These are phyloP conservation scores for Crocuta crocuta DNA, from an alignment of 2,113 vertebrate species.

Conservation along the genomic window DNA sequence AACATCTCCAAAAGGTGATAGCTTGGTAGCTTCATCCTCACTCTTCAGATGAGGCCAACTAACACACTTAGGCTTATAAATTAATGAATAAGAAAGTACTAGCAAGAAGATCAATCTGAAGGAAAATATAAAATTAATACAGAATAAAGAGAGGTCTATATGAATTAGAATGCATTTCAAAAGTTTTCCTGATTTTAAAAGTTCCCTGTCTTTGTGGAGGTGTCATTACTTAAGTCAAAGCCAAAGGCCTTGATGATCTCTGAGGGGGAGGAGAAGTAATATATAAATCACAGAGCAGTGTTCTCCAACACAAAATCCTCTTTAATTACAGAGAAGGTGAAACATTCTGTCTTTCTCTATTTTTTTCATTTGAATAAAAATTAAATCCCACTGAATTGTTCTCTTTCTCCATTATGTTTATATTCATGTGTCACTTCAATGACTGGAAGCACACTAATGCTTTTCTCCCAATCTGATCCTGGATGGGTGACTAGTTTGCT, in stretches of 20 bases:
- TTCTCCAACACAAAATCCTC: slow-evolving; percentile 52
- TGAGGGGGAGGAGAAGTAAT: background rate
- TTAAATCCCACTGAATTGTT: slow-evolving; percentile 53
- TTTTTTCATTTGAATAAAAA: slow-evolving; percentile 59
- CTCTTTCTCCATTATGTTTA: background rate
- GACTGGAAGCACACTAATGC: slow-evolving; percentile 28
- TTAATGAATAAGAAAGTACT: background rate
- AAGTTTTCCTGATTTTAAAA: slow-evolving; percentile 47
- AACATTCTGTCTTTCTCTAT: background rate
- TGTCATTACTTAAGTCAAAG: slow-evolving; percentile 56
- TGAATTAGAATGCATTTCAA: slow-evolving; percentile 57
- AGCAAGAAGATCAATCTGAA: slow-evolving; percentile 28
- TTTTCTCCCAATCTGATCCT: background rate
- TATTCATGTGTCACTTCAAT: slow-evolving; percentile 1
- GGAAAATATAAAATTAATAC: background rate
- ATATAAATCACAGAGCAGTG: slow-evolving; percentile 31
- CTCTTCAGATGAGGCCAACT: background rate
- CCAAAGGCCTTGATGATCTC: slow-evolving; percentile 21
- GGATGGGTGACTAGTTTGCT: background rate
- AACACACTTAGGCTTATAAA: slow-evolving; percentile 17
- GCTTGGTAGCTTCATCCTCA: background rate
- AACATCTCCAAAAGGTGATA: slow-evolving; percentile 3
- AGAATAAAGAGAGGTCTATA: slow-evolving; percentile 35
- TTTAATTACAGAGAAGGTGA: slow-evolving; percentile 62
- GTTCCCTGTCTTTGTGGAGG: background rate